Percentiles rank a stretch among this genome's conserved stretches.
Conservation (phyloP, 2,797 vertebrate species). For the Xyrichtys novacula region DNA sequence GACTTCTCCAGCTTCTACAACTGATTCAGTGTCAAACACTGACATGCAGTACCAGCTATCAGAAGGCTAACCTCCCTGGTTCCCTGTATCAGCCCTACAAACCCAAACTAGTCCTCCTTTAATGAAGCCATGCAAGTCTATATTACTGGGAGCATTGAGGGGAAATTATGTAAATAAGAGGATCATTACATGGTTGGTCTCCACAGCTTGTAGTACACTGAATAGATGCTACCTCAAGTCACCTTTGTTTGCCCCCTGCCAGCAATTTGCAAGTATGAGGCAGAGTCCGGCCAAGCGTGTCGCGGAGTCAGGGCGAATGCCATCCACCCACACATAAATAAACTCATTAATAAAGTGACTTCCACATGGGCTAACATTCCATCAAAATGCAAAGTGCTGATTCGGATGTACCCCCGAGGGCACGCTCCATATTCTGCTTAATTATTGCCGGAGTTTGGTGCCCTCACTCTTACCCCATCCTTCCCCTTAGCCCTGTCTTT, state of each 20-base stretch:
- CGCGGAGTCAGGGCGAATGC: slow-evolving; percentile 62
- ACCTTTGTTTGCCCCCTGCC: slow-evolving; percentile 63
- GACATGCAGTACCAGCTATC: not conserved
- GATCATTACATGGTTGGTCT: slow-evolving; percentile 66
- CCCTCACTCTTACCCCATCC: slow-evolving; percentile 13
- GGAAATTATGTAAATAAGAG: slow-evolving; percentile 59
- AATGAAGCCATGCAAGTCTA: slow-evolving; percentile 46
- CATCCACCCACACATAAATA: slow-evolving; percentile 65
- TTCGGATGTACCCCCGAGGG: slow-evolving; percentile 55
- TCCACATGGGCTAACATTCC: slow-evolving; percentile 57
- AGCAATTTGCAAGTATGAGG: slow-evolving; percentile 71
- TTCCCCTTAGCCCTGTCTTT: not conserved
- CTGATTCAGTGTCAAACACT: not conserved
- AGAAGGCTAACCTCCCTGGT: not conserved
- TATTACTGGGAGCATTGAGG: slow-evolving; percentile 40
- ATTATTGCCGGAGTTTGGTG: slow-evolving; percentile 62
- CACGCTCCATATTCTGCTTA: slow-evolving; percentile 63
- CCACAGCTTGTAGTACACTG: slow-evolving; percentile 62
- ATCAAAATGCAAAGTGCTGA: slow-evolving; percentile 77
- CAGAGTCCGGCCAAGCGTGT: slow-evolving; percentile 64
- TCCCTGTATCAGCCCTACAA: not conserved
- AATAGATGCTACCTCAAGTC: slow-evolving; percentile 54
- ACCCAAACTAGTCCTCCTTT: not conserved
- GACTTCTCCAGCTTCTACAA: not conserved
- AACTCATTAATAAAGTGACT: slow-evolving; percentile 72